Evolutionary conservation across 1,140 invertebrate species (phyloP), one percentile per base, ranked within the genome.

Genomic region (Phocides pigmalion): DNA sequence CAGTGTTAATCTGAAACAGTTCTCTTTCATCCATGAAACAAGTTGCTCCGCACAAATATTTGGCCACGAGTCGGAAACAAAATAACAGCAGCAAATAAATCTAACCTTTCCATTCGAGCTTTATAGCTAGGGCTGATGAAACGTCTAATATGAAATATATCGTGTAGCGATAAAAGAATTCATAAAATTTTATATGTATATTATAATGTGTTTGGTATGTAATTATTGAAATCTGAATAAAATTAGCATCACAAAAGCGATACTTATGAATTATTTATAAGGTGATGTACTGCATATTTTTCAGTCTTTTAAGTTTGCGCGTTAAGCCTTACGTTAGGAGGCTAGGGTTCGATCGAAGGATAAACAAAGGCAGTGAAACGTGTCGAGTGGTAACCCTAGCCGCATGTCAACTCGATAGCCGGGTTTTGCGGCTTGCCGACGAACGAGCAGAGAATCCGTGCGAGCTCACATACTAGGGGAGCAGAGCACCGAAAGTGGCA

Each of bases 371-470:
- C 37, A 47, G 50, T 42, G 65, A 44, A 62, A 59, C 58, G 66
- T 62, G 62, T 54, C 53, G 44, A 12, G 62, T 35, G 63, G 61
- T 68, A 70, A 70, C 72, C 72, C 72, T 68, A 70, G 61, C 28
- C 46, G 54, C 54, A 70, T 81, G 74, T 76, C 74, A 76, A 76
- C 68, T 78, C 46, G 74, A 79, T 77, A 79, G 70, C 62, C 66
- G 58, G 74, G 76, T 81, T 84, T 87, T 83, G 82, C 62, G 84
- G 84, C 75, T 66, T 66, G 70, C 81, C 81, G 72, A 76, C 58
- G 76, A 82, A 80, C 76, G 76, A 84, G 74, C 70, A 70, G 82
- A 82, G 82, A 85, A 87, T 84, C 80, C 68, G 68, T 66, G 74
- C 74, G 54, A 65, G 71, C 75, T 74, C 74, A 53, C 71, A 79